A percentile compares a stretch with the other conserved stretches of the same genome.
These are phyloP conservation scores for Lutraria lutraria DNA, from an alignment of 2,888 invertebrate species.

Conservation along the genomic window DNA sequence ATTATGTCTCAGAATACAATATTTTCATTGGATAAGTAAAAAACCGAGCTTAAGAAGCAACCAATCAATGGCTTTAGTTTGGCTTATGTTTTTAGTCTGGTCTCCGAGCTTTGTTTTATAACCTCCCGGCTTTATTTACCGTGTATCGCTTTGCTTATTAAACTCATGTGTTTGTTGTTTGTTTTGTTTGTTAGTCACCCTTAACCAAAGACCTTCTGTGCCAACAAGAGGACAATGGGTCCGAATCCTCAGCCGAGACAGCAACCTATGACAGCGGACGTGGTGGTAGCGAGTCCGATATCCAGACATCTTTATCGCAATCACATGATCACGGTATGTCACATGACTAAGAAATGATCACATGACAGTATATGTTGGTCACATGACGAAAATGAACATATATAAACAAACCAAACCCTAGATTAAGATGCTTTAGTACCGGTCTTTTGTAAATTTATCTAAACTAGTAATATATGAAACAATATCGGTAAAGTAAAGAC, in stretches of 20 bases:
- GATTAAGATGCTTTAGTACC: background rate
- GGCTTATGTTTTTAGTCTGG: too few species aligned
- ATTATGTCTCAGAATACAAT: too few species aligned
- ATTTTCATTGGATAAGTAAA: too few species aligned
- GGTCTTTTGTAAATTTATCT: background rate
- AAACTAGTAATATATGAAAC: too few species aligned
- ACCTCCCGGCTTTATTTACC: too few species aligned
- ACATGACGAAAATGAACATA: too few species aligned
- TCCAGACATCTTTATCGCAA: conserved; percentile 70
- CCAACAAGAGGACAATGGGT: conserved; percentile 80
- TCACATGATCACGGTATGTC: conserved; percentile 68
- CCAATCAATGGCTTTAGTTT: too few species aligned
- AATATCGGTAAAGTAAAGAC: too few species aligned
- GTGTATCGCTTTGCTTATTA: conserved; percentile 16
- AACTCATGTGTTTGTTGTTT: conserved; percentile 21
- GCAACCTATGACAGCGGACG: conserved; percentile 83
- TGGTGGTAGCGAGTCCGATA: conserved; percentile 84
- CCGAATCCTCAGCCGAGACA: conserved; percentile 83
- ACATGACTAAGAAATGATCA: background rate
- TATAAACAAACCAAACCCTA: background rate
- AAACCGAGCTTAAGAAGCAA: too few species aligned
- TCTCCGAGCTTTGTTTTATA: too few species aligned
- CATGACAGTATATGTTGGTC: background rate
- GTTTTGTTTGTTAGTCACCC: conserved; percentile 51
- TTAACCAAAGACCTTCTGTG: conserved; percentile 61